Percentiles rank a stretch among this genome's conserved stretches.
phyloP scores from a whole-genome alignment of 1,140 invertebrate species.

The Zaprionus taronus region DNA sequence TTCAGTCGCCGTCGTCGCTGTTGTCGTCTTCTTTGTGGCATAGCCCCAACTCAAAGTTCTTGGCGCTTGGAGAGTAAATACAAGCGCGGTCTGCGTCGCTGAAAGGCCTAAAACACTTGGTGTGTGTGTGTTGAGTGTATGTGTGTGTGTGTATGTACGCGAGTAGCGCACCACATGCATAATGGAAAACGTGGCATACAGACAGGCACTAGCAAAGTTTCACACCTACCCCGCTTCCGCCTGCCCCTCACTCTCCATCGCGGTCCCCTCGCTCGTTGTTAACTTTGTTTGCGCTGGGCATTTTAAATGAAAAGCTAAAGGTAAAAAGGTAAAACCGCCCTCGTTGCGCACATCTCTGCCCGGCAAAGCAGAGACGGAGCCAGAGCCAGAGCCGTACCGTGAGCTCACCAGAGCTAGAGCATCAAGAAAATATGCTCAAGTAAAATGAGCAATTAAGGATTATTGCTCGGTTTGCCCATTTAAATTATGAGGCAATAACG shows the following conservation, averaged over 20 bases:
- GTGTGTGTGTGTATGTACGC: conserved; percentile 31
- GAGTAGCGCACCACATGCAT: conserved; percentile 57
- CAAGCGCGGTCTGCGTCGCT: conserved; percentile 48
- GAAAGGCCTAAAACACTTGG: conserved; percentile 74
- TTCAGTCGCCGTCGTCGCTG: conserved; percentile 17
- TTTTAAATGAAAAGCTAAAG: conserved; percentile 73
- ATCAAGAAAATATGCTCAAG: conserved; percentile 73
- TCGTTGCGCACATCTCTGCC: background rate
- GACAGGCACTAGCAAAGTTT: conserved; percentile 61
- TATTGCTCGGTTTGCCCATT: conserved; percentile 76
- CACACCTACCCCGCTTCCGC: conserved; percentile 45
- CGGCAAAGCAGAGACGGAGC: background rate
- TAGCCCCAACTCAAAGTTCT: conserved; percentile 16
- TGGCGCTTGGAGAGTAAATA: conserved; percentile 60
- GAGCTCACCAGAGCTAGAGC: conserved; percentile 18
- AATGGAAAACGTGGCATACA: conserved; percentile 64
- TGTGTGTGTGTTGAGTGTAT: conserved; percentile 14
- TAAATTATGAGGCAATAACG: conserved; percentile 67
- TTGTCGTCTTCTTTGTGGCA: conserved; percentile 56
- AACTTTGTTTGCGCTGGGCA: conserved; percentile 79
- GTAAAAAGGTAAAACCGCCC: conserved; percentile 44
- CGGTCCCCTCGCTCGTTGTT: conserved; percentile 22
- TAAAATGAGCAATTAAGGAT: conserved; percentile 83
- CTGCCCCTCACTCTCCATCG: background rate
- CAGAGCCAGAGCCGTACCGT: conserved; percentile 1